These are phyloP conservation scores for Oreochromis spilurus DNA, from an alignment of 2,113 vertebrate genomes.

Conservation along the genomic window DNA sequence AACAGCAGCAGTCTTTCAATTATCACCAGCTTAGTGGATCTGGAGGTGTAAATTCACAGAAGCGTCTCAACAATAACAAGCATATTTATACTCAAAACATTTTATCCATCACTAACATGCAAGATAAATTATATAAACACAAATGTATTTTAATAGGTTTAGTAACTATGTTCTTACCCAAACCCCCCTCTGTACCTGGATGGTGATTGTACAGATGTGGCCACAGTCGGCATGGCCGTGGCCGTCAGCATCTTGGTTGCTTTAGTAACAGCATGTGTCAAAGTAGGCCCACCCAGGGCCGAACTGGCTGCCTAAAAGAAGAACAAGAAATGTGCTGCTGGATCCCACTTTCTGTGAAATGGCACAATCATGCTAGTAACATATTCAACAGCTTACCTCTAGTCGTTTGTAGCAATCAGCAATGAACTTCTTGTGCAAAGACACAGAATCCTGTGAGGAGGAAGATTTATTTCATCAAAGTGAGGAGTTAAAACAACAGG, in stretches of 20 bases:
- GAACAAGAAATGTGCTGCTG: neutral
- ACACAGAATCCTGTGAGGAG: conserved; percentile 86
- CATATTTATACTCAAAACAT: neutral
- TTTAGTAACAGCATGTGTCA: conserved; percentile 96
- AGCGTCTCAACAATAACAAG: neutral
- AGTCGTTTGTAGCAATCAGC: conserved; percentile 97
- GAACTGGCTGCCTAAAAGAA: conserved; percentile 88
- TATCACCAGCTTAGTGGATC: conserved; percentile 97
- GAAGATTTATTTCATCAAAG: neutral
- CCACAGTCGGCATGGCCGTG: conserved; percentile 96
- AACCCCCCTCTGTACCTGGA: conserved; percentile 83
- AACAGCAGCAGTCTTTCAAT: conserved; percentile 93
- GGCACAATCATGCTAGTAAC: neutral
- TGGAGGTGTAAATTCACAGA: conserved; percentile 39
- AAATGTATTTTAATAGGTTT: neutral
- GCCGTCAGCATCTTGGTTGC: conserved; percentile 99
- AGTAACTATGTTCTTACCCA: conserved; percentile 53
- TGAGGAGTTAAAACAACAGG: neutral
- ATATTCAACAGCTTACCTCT: conserved; percentile 75
- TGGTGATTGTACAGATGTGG: conserved; percentile 97
- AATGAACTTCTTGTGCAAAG: conserved; percentile 98
- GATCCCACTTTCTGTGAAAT: neutral
- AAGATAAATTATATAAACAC: neutral
- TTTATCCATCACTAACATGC: neutral
- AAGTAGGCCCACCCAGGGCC: conserved; percentile 90